Evolutionary conservation across 2,797 vertebrate genomes (phyloP).

Genomic region (Siniperca obscura): DNA sequence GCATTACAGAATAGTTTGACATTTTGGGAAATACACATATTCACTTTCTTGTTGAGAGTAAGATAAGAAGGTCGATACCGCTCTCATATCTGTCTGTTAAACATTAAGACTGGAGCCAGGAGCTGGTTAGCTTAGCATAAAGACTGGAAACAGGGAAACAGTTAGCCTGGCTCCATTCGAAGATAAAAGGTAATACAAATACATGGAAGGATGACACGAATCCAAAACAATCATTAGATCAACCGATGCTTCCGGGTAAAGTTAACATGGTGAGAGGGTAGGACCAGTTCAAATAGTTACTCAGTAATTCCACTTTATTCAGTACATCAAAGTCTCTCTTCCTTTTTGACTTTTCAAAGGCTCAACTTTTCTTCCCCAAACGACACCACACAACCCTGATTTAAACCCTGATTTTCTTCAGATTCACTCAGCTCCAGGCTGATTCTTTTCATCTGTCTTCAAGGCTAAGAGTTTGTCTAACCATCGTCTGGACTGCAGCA

Average conservation of each 20-base stretch:
- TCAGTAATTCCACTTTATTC: constrained; percentile 25
- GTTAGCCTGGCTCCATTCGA: neutral
- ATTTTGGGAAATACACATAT: neutral
- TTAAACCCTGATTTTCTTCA: constrained; percentile 48
- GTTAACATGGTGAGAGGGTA: constrained; percentile 23
- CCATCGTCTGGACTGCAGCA: constrained; percentile 40
- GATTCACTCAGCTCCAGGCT: constrained; percentile 42
- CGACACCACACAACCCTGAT: constrained; percentile 34
- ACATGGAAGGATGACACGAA: constrained; percentile 17
- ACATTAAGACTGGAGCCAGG: no score
- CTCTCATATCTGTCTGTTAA: no score
- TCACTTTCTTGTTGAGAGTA: no score
- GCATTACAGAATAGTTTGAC: neutral
- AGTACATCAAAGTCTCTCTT: constrained; percentile 47
- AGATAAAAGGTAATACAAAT: neutral
- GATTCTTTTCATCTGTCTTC: constrained; percentile 63
- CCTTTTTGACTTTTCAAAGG: constrained; percentile 48
- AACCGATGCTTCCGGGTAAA: constrained; percentile 21
- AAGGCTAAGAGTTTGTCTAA: constrained; percentile 63
- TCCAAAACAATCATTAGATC: constrained; percentile 29
- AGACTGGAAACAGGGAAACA: neutral
- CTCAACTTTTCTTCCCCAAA: constrained; percentile 49
- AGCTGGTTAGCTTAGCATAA: no score
- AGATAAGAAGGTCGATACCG: no score
- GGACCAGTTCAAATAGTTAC: constrained; percentile 31